Evolutionary conservation across 2,113 vertebrate genomes (phyloP).

Genomic region (Chiloscyllium plagiosum): DNA sequence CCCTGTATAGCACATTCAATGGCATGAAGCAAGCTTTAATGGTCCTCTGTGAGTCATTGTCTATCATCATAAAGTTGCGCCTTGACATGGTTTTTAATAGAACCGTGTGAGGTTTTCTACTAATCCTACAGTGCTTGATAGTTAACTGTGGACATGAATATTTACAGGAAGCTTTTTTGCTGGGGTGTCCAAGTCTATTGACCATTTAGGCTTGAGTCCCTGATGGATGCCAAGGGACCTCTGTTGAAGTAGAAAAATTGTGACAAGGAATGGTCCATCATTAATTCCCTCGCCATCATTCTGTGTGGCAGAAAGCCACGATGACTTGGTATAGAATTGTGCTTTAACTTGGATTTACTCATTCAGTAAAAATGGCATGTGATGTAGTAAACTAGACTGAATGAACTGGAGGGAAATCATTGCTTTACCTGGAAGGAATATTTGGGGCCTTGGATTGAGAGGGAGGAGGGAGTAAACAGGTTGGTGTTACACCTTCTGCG

Average conservation of each 20-base stretch:
- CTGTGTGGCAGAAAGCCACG: neutral
- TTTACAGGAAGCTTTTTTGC: neutral
- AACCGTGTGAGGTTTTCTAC: neutral
- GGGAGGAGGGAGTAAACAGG: too few relatives aligned
- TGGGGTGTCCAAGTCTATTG: neutral
- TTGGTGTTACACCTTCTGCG: too few relatives aligned
- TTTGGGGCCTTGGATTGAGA: too few relatives aligned
- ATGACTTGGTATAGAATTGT: too few relatives aligned
- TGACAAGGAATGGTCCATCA: neutral
- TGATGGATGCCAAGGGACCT: neutral
- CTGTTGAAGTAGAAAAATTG: too few relatives aligned
- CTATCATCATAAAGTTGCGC: slow-evolving; percentile 18
- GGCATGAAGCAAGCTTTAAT: neutral
- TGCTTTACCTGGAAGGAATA: too few relatives aligned
- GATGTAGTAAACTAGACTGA: too few relatives aligned
- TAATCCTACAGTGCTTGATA: neutral
- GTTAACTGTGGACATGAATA: neutral
- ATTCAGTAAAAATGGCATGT: too few relatives aligned
- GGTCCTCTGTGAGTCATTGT: slow-evolving; percentile 11
- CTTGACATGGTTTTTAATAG: slow-evolving; percentile 6
- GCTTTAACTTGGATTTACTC: neutral
- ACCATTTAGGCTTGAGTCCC: neutral
- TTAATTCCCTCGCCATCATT: neutral
- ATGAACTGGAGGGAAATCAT: too few relatives aligned
- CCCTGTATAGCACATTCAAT: neutral